phyloP scores from a whole-genome alignment of 2,797 vertebrate genomes.

The Notolepis coatsorum region DNA sequence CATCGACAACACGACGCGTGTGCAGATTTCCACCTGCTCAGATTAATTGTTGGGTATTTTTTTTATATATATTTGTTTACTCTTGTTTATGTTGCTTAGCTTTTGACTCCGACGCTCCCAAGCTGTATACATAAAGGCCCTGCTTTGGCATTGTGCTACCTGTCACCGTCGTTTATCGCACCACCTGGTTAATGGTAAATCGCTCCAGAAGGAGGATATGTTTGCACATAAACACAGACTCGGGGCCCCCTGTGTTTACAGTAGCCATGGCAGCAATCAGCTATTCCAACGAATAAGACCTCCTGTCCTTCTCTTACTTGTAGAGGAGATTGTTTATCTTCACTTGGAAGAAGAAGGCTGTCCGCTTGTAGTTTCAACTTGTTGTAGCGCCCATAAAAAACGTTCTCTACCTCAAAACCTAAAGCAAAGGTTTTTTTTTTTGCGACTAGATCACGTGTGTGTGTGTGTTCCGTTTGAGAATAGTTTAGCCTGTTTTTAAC shows the following conservation, averaged over 20 bases:
- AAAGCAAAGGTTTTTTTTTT: slow-evolving; percentile 72
- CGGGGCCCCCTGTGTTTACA: slow-evolving; percentile 95
- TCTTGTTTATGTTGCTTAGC: slow-evolving; percentile 92
- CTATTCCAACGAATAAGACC: slow-evolving; percentile 97
- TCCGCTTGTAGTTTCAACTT: slow-evolving; percentile 78
- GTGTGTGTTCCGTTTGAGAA: not conserved
- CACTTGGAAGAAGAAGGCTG: slow-evolving; percentile 59
- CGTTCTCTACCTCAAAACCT: slow-evolving; percentile 1
- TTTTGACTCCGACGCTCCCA: slow-evolving; percentile 83
- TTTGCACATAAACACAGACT: slow-evolving; percentile 99
- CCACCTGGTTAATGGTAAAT: slow-evolving; percentile 99
- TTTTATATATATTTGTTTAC: slow-evolving; percentile 90
- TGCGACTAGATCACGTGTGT: slow-evolving; percentile 8
- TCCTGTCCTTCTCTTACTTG: slow-evolving; percentile 86
- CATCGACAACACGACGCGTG: no score
- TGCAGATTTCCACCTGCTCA: slow-evolving; percentile 65
- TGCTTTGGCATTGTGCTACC: slow-evolving; percentile 95
- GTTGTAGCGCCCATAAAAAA: not conserved
- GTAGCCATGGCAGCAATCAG: slow-evolving; percentile 98
- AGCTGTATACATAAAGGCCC: slow-evolving; percentile 95
- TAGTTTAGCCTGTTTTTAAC: not conserved
- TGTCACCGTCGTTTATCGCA: slow-evolving; percentile 96
- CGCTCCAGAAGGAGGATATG: slow-evolving; percentile 98
- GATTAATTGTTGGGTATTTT: slow-evolving; percentile 93
- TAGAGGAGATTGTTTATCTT: slow-evolving; percentile 88